phyloP scores from a whole-genome alignment of 2,888 invertebrate species.

The Saturnia pavonia region DNA sequence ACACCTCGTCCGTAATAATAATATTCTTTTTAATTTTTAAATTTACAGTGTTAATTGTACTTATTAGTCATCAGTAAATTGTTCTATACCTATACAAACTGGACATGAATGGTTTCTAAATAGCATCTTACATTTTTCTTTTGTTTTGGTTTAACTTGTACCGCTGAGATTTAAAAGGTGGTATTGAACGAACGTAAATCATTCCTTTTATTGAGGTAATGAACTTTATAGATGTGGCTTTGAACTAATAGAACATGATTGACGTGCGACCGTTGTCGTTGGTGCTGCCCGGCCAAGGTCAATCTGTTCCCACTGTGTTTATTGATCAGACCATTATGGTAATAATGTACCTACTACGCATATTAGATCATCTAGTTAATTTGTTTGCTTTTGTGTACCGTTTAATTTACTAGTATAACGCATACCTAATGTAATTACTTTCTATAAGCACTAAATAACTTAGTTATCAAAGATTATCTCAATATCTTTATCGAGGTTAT shows the following conservation, averaged over 20 bases:
- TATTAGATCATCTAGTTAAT: neutral
- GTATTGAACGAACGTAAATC: slow-evolving; percentile 51
- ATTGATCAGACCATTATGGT: slow-evolving; percentile 29
- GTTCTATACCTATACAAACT: neutral
- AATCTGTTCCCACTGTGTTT: slow-evolving; percentile 45
- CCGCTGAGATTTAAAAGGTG: slow-evolving; percentile 8
- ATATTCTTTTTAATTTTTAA: neutral
- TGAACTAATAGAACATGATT: slow-evolving; percentile 75
- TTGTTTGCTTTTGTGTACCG: neutral
- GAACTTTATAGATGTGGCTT: slow-evolving; percentile 76
- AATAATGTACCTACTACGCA: slow-evolving; percentile 6
- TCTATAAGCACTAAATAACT: neutral
- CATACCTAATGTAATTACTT: neutral
- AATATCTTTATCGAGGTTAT: slow-evolving; percentile 61
- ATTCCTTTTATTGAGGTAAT: slow-evolving; percentile 62
- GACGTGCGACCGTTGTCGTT: slow-evolving; percentile 66
- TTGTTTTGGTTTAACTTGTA: slow-evolving; percentile 10
- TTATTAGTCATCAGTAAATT: neutral
- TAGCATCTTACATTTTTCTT: neutral
- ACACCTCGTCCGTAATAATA: neutral
- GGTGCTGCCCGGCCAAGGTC: slow-evolving; percentile 57
- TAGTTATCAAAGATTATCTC: slow-evolving; percentile 33
- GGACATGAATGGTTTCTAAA: slow-evolving; percentile 15
- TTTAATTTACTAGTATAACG: neutral
- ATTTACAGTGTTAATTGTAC: neutral